Conservation (phyloP, 1,140 invertebrate species). For the Sycophila sp. region DNA sequence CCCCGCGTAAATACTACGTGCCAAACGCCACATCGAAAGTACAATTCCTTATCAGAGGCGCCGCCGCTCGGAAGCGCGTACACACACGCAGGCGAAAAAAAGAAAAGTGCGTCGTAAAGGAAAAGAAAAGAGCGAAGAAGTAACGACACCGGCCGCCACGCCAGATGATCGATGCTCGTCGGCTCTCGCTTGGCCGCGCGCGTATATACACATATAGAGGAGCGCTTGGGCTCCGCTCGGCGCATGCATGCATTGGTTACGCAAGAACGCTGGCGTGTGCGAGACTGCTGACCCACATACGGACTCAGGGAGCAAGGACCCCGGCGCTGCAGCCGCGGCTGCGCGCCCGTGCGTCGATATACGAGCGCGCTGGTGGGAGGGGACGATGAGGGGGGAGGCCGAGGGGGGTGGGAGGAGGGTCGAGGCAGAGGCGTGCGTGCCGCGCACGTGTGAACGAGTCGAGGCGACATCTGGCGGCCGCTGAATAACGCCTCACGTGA, state of each 20-base stretch:
- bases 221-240: not conserved
- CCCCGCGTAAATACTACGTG: too few relatives aligned
- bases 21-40: too few relatives aligned
- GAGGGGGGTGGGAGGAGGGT: not conserved
- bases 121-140: conserved; percentile 24
- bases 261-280: conserved; percentile 65
- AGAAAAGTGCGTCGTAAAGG: not conserved
- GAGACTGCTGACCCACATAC: conserved; percentile 68
- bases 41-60: too few relatives aligned
- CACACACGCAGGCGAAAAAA: not conserved
- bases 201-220: conserved; percentile 24
- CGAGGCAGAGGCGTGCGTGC: conserved; percentile 25
- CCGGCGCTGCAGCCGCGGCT: conserved; percentile 35
- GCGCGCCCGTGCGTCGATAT: conserved; percentile 26
- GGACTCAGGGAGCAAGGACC: conserved; percentile 64
- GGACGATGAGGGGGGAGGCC: not conserved
- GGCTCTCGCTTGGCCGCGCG: not conserved
- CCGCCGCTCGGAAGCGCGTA: too few relatives aligned
- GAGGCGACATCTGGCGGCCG: conserved; percentile 52
- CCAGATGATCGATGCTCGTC: not conserved
- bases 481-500: conserved; percentile 43
- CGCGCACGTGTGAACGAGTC: conserved; percentile 29
- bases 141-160: not conserved
- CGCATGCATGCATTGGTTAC: conserved; percentile 66
- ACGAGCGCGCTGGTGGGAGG: conserved; percentile 3